phyloP scores from a whole-genome alignment of 2,797 vertebrate species.

The Pachyuromys duprasi region DNA sequence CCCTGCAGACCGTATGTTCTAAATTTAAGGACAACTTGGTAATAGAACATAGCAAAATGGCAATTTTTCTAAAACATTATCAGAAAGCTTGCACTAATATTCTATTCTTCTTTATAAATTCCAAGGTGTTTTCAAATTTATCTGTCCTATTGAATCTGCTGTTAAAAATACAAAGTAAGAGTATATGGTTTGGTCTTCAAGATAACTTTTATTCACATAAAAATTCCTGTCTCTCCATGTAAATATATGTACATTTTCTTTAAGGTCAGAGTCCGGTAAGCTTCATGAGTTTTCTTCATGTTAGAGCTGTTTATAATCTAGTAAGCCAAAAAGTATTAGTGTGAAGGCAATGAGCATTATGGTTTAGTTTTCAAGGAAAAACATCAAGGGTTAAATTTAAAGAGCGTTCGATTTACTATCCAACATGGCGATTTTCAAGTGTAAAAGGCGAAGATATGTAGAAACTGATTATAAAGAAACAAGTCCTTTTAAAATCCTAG shows the following conservation, averaged over 20 bases:
- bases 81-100: neutral
- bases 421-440: neutral
- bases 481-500: neutral
- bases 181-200: neutral
- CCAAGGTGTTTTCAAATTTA: neutral
- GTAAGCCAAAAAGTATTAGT: neutral
- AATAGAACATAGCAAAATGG: neutral
- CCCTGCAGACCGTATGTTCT: neutral
- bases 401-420: neutral
- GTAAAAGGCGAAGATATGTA: neutral
- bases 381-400: neutral
- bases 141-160: neutral
- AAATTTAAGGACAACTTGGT: neutral
- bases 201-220: neutral
- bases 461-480: neutral
- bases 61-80: constrained; percentile 9
- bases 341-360: neutral
- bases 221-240: neutral
- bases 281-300: neutral
- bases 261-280: neutral
- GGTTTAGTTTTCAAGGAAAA: constrained; percentile 20
- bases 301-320: neutral
- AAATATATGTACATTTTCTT: neutral
- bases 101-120: neutral
- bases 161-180: neutral